Evolutionary conservation across 2,797 vertebrate genomes (phyloP).

Genomic region (Dryobates pubescens): DNA sequence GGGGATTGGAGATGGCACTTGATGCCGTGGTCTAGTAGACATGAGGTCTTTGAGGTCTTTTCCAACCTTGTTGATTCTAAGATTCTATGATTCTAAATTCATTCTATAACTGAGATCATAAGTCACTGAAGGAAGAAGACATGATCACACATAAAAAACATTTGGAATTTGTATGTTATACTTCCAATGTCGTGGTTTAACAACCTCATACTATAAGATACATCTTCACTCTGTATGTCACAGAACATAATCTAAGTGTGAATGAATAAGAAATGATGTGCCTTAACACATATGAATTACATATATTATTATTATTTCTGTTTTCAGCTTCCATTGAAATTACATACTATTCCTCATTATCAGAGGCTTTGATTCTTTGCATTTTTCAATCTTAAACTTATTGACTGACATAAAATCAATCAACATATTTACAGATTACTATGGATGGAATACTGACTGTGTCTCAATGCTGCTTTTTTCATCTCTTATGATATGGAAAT

Average conservation of each 20-base stretch:
- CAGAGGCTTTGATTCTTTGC: background rate
- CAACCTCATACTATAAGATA: background rate
- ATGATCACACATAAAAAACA: background rate
- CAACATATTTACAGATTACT: background rate
- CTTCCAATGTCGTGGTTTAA: background rate
- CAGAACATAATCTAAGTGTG: background rate
- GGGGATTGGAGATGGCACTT: no score
- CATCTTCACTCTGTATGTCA: background rate
- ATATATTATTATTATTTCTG: background rate
- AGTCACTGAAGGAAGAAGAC: background rate
- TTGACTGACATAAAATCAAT: background rate
- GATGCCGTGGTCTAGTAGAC: no score
- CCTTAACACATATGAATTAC: background rate
- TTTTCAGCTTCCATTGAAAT: background rate
- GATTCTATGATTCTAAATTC: background rate
- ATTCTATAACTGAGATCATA: background rate
- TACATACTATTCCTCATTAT: background rate
- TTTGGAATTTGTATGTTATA: background rate
- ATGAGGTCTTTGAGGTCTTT: no score
- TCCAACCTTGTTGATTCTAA: no score
- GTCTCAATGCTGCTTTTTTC: background rate
- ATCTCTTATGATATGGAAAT: background rate
- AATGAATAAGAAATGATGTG: background rate
- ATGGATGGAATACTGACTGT: background rate
- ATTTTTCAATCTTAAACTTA: background rate